Percentiles rank a stretch among this genome's conserved stretches.
phyloP scores from a whole-genome alignment of 2,888 invertebrate genomes.

The Melanophora roralis region DNA sequence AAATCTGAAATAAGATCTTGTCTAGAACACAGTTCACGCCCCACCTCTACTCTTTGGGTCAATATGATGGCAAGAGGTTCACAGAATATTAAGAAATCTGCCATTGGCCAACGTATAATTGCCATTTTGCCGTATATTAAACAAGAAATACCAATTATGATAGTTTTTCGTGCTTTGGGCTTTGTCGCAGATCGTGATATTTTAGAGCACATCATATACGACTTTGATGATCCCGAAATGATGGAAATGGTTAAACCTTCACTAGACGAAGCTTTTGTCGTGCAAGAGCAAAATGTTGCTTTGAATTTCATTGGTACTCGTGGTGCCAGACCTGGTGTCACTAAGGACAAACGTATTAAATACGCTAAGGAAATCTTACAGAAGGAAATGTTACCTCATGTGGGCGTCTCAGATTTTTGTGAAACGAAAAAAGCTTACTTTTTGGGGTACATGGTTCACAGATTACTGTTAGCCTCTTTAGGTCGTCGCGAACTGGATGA shows the following conservation, averaged over 20 bases:
- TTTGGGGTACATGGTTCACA: constrained; percentile 99
- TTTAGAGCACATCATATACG: constrained; percentile 99
- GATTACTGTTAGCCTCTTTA: constrained; percentile 93
- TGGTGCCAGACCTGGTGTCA: constrained; percentile 98
- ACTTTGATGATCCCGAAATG: constrained; percentile 99
- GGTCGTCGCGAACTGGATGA: constrained; percentile 98
- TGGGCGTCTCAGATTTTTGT: constrained; percentile 99
- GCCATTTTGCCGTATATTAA: constrained; percentile 99
- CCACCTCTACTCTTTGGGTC: constrained; percentile 98
- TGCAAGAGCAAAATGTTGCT: constrained; percentile 99
- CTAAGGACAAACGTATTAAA: constrained; percentile 99
- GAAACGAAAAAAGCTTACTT: constrained; percentile 99
- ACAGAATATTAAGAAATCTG: constrained; percentile 98
- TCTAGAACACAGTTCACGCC: constrained; percentile 93
- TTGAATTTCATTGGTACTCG: constrained; percentile 98
- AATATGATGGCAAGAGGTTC: constrained; percentile 99
- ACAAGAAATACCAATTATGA: constrained; percentile 99
- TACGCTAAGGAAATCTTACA: constrained; percentile 99
- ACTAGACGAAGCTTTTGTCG: constrained; percentile 98
- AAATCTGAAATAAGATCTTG: constrained; percentile 99
- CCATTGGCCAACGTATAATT: constrained; percentile 98
- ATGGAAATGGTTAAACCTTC: constrained; percentile 99
- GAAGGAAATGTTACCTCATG: constrained; percentile 99
- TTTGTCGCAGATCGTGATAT: constrained; percentile 99
- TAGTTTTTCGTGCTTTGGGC: constrained; percentile 98